A percentile compares a stretch with the other conserved stretches of the same genome.
phyloP scores from a whole-genome alignment of 2,888 invertebrate species.

The Polyploca ridens region DNA sequence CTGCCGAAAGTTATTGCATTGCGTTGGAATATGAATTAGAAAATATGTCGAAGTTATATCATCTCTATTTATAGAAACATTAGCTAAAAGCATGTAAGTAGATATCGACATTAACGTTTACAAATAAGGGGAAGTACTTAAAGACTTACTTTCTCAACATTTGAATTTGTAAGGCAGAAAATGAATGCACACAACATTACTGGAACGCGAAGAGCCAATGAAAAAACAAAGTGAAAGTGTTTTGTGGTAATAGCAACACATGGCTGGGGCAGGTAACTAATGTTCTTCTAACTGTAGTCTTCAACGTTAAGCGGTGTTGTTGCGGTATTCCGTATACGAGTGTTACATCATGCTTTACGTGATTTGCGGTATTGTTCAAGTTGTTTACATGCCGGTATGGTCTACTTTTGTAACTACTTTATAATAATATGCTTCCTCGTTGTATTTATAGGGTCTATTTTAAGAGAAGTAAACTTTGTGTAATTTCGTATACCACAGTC shows the following conservation, averaged over 20 bases:
- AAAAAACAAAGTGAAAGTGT: slow-evolving; percentile 9
- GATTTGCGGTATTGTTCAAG: slow-evolving; percentile 13
- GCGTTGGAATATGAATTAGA: not conserved
- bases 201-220: not conserved
- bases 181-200: not conserved
- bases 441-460: no score
- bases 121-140: not conserved
- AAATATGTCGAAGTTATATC: not conserved
- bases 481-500: no score
- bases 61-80: not conserved
- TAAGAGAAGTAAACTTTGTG: no score
- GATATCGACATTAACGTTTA: not conserved
- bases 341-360: slow-evolving; percentile 10
- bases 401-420: not conserved
- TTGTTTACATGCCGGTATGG: not conserved
- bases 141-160: not conserved
- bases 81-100: not conserved
- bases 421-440: not conserved
- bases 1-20: not conserved
- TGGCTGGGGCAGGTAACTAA: slow-evolving; percentile 6
- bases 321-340: not conserved
- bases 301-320: not conserved
- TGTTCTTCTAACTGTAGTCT: slow-evolving; percentile 4
- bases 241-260: slow-evolving; percentile 9
- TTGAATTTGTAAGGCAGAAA: slow-evolving; percentile 1